These are phyloP conservation scores for Calliopum simillimum DNA, from an alignment of 2,888 invertebrate species.

Conservation along the genomic window DNA sequence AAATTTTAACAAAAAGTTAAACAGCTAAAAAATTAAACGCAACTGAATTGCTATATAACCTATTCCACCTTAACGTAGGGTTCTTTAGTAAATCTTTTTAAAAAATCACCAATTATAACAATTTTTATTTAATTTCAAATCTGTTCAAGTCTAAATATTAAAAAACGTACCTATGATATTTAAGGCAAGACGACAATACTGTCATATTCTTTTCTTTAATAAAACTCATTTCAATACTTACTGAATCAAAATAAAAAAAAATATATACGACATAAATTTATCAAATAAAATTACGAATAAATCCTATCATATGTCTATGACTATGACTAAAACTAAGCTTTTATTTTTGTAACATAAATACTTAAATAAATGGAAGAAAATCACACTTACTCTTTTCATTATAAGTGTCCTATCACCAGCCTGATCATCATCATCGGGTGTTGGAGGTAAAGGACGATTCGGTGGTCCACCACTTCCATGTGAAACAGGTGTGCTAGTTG, in stretches of 20 bases:
- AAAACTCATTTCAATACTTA: too few relatives aligned
- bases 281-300: too few relatives aligned
- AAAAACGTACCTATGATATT: slow-evolving; percentile 28
- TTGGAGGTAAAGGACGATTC: slow-evolving; percentile 93
- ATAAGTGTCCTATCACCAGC: slow-evolving; percentile 89
- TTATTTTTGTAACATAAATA: not conserved
- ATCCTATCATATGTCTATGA: too few relatives aligned
- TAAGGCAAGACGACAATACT: too few relatives aligned
- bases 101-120: slow-evolving; percentile 45
- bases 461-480: slow-evolving; percentile 79
- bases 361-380: not conserved
- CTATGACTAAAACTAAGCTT: not conserved
- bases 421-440: slow-evolving; percentile 91
- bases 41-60: not conserved
- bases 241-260: too few relatives aligned
- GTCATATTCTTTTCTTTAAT: too few relatives aligned
- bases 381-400: slow-evolving; percentile 87
- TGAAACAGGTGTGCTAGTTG: slow-evolving; percentile 59
- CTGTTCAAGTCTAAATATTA: slow-evolving; percentile 21
- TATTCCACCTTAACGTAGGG: not conserved
- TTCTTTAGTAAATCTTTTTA: slow-evolving; percentile 31
- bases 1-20: too few relatives aligned
- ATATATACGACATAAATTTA: too few relatives aligned
- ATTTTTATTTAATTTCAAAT: slow-evolving; percentile 18
- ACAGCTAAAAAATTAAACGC: not conserved